phyloP scores from a whole-genome alignment of 2,113 vertebrate species.

The Myotis brandtii region DNA sequence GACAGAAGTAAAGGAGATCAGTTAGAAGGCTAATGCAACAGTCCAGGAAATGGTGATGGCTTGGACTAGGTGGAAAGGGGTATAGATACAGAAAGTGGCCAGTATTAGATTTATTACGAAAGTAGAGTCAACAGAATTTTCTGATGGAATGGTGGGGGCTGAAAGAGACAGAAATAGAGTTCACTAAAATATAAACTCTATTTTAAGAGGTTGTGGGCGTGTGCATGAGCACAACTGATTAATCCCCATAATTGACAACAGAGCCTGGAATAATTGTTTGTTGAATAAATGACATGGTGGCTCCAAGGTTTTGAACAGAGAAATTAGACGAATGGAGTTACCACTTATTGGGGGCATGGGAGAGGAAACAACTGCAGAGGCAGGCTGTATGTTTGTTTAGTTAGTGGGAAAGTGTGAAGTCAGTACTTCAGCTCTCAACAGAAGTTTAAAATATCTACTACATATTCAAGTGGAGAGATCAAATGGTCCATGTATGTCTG shows the following conservation, averaged over 20 bases:
- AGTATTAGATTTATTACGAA: background rate
- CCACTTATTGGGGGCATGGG: background rate
- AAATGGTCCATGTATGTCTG: background rate
- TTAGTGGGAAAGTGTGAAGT: background rate
- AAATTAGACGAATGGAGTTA: background rate
- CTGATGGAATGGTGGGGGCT: background rate
- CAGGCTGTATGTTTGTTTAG: background rate
- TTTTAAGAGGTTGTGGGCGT: background rate
- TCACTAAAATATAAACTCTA: background rate
- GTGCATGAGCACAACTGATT: background rate
- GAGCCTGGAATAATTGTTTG: background rate
- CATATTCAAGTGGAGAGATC: background rate
- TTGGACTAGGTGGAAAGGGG: background rate
- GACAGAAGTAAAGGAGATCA: background rate
- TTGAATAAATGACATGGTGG: background rate
- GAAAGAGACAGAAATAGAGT: background rate
- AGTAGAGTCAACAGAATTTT: background rate
- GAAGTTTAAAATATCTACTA: background rate
- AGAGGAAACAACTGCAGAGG: background rate
- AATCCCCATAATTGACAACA: background rate
- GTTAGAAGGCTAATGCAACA: background rate
- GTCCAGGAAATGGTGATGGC: background rate
- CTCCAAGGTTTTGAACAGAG: background rate
- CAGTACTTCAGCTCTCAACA: background rate
- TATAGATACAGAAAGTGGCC: background rate